Evolutionary conservation across 2,888 invertebrate species (phyloP).

Genomic region (Melolontha melolontha): DNA sequence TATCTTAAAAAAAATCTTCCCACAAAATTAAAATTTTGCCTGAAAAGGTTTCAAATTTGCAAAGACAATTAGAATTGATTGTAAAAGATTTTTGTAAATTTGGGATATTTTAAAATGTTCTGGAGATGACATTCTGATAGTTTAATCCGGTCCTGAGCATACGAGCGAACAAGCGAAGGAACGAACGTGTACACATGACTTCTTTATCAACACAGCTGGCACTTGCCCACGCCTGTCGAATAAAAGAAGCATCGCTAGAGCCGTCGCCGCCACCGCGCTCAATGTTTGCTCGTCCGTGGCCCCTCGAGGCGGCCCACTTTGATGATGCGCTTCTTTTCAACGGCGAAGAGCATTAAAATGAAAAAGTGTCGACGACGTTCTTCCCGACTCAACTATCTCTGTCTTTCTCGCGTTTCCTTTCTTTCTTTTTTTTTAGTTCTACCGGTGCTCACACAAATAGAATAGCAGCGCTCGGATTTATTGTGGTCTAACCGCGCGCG

Average conservation of each 20-base stretch:
- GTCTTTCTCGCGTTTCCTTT: conserved; percentile 34
- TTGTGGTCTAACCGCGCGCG: conserved; percentile 38
- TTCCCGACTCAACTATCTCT: conserved; percentile 41
- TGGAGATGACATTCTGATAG: conserved; percentile 11
- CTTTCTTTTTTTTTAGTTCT: conserved; percentile 22
- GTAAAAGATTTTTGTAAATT: background rate
- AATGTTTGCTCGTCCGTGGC: conserved; percentile 43
- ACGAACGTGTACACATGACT: conserved; percentile 47
- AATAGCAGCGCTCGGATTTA: conserved; percentile 38
- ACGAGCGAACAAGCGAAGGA: conserved; percentile 28
- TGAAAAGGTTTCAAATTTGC: too few relatives aligned
- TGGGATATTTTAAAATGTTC: background rate
- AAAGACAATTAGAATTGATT: too few relatives aligned
- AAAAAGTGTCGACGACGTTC: conserved; percentile 46
- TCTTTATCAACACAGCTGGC: conserved; percentile 48
- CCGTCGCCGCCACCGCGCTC: conserved; percentile 42
- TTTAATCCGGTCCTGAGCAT: conserved; percentile 35
- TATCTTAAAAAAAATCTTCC: too few relatives aligned
- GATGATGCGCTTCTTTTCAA: conserved; percentile 45
- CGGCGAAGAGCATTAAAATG: conserved; percentile 44
- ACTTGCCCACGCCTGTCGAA: conserved; percentile 46
- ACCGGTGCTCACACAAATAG: conserved; percentile 38
- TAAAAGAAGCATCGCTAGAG: conserved; percentile 43
- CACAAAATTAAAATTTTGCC: too few relatives aligned
- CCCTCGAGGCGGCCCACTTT: conserved; percentile 44